These are phyloP conservation scores for Lophochroa leadbeateri DNA, from an alignment of 2,113 vertebrate genomes.

Conservation along the genomic window DNA sequence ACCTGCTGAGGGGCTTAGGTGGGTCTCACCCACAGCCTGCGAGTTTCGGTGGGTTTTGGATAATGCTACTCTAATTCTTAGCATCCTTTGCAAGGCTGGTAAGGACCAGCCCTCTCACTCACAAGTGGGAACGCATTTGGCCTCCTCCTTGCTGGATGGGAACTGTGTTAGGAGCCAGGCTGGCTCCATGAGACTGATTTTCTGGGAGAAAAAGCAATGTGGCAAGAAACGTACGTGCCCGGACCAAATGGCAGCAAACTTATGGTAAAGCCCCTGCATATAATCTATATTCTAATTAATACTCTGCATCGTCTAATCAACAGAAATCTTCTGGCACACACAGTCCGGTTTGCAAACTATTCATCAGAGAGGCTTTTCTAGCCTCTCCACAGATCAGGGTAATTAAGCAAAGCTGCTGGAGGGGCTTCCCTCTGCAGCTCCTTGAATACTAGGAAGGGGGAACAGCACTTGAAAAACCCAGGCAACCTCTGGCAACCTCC, in stretches of 20 bases:
- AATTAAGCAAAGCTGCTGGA: constrained; percentile 77
- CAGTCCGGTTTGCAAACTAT: constrained; percentile 23
- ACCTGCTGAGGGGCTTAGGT: not conserved
- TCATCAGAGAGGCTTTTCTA: constrained; percentile 55
- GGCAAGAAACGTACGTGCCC: not conserved
- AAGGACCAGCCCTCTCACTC: not conserved
- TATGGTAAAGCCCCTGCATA: constrained; percentile 23
- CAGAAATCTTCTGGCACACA: constrained; percentile 58
- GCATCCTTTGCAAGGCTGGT: not conserved
- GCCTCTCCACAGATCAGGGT: constrained; percentile 62
- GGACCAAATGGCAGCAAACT: constrained; percentile 49
- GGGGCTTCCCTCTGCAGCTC: constrained; percentile 55
- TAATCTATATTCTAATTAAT: constrained; percentile 64
- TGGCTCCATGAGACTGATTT: not conserved
- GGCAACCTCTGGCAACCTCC: constrained; percentile 65
- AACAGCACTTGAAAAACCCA: not conserved
- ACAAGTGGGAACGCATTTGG: not conserved
- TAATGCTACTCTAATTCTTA: not conserved
- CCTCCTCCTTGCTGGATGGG: not conserved
- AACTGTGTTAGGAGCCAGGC: not conserved
- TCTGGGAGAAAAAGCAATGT: constrained; percentile 16
- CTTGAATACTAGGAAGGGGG: constrained; percentile 15
- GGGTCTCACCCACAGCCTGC: not conserved
- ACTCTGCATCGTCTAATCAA: constrained; percentile 49
- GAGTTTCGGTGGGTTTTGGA: not conserved